phyloP scores from a whole-genome alignment of 2,113 vertebrate genomes.

The Burhinus bistriatus region DNA sequence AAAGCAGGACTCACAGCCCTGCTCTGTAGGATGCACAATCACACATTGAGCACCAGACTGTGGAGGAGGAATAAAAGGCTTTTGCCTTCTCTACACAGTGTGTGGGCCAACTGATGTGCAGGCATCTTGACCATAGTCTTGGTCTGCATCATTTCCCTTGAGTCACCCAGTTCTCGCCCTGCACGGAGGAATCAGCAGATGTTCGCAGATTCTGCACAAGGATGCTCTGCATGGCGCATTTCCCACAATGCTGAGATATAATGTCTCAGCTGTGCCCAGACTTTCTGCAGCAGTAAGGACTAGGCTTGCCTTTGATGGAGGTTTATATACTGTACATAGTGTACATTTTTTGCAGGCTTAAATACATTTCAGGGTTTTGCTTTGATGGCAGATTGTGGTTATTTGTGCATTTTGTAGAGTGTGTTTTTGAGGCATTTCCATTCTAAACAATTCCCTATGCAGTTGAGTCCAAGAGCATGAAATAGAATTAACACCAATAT shows the following conservation, averaged over 20 bases:
- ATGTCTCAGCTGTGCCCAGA: not conserved
- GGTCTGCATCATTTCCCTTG: not conserved
- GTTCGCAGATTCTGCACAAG: slow-evolving; percentile 1
- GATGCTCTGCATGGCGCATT: not conserved
- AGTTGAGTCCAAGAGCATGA: slow-evolving; percentile 51
- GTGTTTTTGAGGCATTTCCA: not conserved
- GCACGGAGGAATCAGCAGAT: not conserved
- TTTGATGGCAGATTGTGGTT: not conserved
- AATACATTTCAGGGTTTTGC: not conserved
- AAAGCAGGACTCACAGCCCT: not conserved
- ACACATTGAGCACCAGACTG: not conserved
- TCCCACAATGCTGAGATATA: not conserved
- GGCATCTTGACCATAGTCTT: not conserved
- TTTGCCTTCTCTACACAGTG: not conserved
- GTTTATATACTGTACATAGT: not conserved
- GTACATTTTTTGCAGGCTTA: not conserved
- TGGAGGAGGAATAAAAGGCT: not conserved
- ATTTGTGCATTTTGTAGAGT: not conserved
- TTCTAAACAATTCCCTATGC: not conserved
- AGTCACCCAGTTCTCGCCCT: not conserved
- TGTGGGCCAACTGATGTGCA: not conserved
- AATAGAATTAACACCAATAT: slow-evolving; percentile 69
- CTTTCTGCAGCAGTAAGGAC: not conserved
- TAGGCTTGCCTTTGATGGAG: not conserved
- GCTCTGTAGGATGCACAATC: not conserved